Evolutionary conservation across 2,888 invertebrate genomes (phyloP).

Genomic region (Drosophila birchii): DNA sequence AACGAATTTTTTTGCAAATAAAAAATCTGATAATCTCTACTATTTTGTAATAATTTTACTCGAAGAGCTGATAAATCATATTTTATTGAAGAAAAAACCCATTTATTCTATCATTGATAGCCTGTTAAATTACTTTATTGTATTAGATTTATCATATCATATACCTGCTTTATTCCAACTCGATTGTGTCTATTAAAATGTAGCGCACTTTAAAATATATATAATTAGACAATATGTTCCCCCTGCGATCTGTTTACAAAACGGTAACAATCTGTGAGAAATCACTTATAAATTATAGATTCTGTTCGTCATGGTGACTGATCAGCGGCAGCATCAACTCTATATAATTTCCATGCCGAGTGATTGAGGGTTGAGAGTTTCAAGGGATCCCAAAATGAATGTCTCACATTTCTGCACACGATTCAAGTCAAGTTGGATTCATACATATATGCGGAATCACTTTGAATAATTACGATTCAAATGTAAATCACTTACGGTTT

Average conservation of each 20-base stretch:
- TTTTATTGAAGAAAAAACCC: neutral
- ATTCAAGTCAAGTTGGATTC: neutral
- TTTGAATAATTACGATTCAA: constrained; percentile 32
- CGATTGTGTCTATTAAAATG: neutral
- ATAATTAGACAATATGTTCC: neutral
- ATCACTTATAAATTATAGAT: constrained; percentile 18
- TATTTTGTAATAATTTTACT: neutral
- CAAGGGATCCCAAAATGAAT: constrained; percentile 8
- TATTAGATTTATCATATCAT: neutral
- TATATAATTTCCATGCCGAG: constrained; percentile 25
- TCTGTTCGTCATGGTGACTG: constrained; percentile 30
- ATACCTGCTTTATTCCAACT: neutral
- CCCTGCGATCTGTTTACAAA: neutral
- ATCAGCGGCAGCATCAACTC: constrained; percentile 20
- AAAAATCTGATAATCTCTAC: neutral
- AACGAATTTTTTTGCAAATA: neutral
- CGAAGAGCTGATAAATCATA: neutral
- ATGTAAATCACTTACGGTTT: constrained; percentile 18
- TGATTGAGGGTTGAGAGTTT: constrained; percentile 10
- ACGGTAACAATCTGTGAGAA: neutral
- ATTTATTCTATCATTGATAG: no score
- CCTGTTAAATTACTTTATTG: neutral
- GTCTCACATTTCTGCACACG: constrained; percentile 12
- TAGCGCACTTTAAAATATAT: constrained; percentile 4
- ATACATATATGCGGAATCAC: neutral